phyloP scores from a whole-genome alignment of 2,113 vertebrate species.

The Corythoichthys intestinalis region DNA sequence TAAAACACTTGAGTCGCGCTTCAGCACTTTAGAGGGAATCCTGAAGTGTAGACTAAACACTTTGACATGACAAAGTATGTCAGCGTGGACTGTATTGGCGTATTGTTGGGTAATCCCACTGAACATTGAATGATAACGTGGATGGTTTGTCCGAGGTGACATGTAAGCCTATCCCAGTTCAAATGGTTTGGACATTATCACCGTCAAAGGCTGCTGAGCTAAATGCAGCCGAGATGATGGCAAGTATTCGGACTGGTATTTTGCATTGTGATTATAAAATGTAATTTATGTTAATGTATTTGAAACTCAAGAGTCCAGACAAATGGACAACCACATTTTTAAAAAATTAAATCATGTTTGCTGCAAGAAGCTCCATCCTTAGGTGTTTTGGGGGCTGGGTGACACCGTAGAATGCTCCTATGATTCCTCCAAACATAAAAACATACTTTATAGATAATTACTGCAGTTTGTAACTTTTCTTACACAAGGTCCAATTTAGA shows the following conservation, averaged over 20 bases:
- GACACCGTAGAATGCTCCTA: not conserved
- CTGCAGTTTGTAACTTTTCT: conserved; percentile 36
- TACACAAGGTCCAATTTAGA: conserved; percentile 37
- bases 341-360: not conserved
- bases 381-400: not conserved
- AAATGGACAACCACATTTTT: not conserved
- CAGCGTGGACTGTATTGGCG: conserved; percentile 10
- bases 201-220: too few relatives aligned
- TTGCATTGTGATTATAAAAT: not conserved
- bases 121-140: conserved; percentile 5
- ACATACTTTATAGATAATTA: conserved; percentile 45
- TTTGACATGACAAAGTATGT: conserved; percentile 14
- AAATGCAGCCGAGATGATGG: too few relatives aligned
- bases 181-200: too few relatives aligned
- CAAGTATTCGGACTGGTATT: too few relatives aligned
- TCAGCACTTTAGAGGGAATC: conserved; percentile 34
- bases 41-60: conserved; percentile 24
- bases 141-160: too few relatives aligned
- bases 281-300: not conserved
- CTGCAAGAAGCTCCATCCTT: not conserved
- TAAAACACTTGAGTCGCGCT: conserved; percentile 37
- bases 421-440: conserved; percentile 37
- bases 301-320: not conserved
- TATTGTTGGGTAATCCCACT: conserved; percentile 26
- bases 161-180: too few relatives aligned